Evolutionary conservation across 2,888 invertebrate species (phyloP).

Genomic region (Lepidochitona cinerea): DNA sequence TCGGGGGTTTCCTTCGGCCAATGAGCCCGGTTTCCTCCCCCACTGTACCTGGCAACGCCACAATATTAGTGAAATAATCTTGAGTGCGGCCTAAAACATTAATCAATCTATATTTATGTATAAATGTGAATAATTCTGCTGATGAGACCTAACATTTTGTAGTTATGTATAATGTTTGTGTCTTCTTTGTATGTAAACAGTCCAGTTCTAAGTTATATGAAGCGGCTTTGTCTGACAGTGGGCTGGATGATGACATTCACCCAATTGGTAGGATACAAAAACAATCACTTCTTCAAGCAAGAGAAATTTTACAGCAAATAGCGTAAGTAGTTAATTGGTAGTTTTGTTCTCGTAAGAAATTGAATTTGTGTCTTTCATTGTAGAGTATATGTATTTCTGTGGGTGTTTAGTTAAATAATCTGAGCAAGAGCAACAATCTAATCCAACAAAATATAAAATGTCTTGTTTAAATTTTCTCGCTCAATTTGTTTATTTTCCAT

Average conservation of each 20-base stretch:
- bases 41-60: no score
- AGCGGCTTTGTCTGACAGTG: slow-evolving; percentile 53
- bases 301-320: slow-evolving; percentile 65
- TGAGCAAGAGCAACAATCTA: no score
- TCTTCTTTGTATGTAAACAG: slow-evolving; percentile 39
- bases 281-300: slow-evolving; percentile 67
- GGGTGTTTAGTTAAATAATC: no score
- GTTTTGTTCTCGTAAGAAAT: neutral
- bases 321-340: slow-evolving; percentile 49
- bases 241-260: slow-evolving; percentile 62
- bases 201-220: slow-evolving; percentile 62
- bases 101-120: no score
- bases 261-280: slow-evolving; percentile 70
- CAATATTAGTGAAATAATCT: no score
- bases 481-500: no score
- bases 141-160: no score
- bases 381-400: neutral
- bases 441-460: no score
- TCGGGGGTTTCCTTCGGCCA: no score
- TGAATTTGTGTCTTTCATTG: neutral
- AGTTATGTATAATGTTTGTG: neutral
- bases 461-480: neutral
- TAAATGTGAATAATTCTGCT: no score
- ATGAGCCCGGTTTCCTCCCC: no score
- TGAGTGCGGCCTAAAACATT: no score